A percentile compares a stretch with the other conserved stretches of the same genome.
Conservation (phyloP, 2,113 vertebrate genomes). For the Tinamus guttatus region DNA sequence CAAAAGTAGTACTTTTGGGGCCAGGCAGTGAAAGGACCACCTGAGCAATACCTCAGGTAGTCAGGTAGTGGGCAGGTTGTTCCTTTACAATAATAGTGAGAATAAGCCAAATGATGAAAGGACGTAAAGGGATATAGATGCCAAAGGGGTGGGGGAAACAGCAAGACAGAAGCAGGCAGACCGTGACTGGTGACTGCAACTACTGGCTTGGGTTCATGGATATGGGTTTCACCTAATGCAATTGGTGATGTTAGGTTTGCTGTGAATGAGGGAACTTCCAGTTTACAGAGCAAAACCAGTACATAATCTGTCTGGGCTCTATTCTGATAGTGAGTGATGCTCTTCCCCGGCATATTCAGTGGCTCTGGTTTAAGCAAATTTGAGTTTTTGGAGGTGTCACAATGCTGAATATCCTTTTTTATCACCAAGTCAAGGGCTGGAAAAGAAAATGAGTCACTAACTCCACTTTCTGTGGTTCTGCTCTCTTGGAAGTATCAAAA, state of each 20-base stretch:
- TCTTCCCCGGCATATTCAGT: not conserved
- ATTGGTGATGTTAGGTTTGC: not conserved
- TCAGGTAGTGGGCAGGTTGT: not conserved
- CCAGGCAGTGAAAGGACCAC: not conserved
- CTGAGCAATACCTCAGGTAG: not conserved
- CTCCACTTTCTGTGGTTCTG: not conserved
- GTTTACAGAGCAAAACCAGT: not conserved
- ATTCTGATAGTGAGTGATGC: not conserved
- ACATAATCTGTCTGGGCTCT: not conserved
- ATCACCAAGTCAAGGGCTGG: not conserved
- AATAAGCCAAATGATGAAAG: not conserved
- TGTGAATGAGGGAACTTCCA: not conserved
- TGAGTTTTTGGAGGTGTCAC: not conserved
- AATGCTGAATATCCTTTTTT: not conserved
- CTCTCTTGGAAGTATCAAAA: not conserved
- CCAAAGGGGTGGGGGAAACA: not conserved
- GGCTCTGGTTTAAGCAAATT: not conserved
- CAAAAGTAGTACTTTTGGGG: not conserved
- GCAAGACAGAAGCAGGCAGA: not conserved
- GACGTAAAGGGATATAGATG: not conserved
- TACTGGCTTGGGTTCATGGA: not conserved
- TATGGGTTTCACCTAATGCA: not conserved
- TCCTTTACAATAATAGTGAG: not conserved
- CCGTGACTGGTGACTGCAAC: not conserved
- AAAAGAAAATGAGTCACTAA: not conserved